Evolutionary conservation across 2,113 vertebrate genomes (phyloP).

Genomic region (Entelurus aequoreus): DNA sequence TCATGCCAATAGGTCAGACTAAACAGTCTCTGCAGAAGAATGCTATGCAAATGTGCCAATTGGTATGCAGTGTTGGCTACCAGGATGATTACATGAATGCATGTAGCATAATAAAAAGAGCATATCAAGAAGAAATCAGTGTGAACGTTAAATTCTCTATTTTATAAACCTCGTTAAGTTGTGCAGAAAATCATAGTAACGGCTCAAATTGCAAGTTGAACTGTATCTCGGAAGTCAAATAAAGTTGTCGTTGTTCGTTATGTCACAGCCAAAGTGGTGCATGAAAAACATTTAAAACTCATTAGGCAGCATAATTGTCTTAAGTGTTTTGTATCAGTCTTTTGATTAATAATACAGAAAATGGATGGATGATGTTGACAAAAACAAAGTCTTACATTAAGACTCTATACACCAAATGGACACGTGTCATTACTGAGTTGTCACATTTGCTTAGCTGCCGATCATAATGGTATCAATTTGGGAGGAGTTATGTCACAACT

Average conservation of each 20-base stretch:
- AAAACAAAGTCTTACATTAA: conserved; percentile 12
- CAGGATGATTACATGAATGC: conserved; percentile 9
- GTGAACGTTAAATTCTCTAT: too few species aligned
- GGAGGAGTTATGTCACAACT: not conserved
- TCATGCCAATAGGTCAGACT: not conserved
- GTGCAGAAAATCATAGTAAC: too few species aligned
- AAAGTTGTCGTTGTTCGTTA: not conserved
- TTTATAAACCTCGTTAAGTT: too few species aligned
- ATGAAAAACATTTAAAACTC: conserved; percentile 11
- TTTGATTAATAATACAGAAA: conserved; percentile 31
- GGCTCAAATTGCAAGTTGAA: too few species aligned
- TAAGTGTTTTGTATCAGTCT: conserved; percentile 34
- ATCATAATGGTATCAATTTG: not conserved
- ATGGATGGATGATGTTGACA: conserved; percentile 17
- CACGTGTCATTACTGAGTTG: conserved; percentile 2
- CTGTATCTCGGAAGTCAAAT: too few species aligned
- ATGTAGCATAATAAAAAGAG: conserved; percentile 4
- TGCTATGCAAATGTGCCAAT: conserved; percentile 14
- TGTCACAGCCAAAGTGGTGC: not conserved
- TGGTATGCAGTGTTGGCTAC: conserved; percentile 8
- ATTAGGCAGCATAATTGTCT: conserved; percentile 36
- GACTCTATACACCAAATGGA: conserved; percentile 1
- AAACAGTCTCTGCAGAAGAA: conserved; percentile 9
- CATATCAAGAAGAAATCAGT: too few species aligned
- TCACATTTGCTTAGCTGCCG: conserved; percentile 3